phyloP scores from a whole-genome alignment of 2,113 vertebrate genomes.

The Notechis scutatus region DNA sequence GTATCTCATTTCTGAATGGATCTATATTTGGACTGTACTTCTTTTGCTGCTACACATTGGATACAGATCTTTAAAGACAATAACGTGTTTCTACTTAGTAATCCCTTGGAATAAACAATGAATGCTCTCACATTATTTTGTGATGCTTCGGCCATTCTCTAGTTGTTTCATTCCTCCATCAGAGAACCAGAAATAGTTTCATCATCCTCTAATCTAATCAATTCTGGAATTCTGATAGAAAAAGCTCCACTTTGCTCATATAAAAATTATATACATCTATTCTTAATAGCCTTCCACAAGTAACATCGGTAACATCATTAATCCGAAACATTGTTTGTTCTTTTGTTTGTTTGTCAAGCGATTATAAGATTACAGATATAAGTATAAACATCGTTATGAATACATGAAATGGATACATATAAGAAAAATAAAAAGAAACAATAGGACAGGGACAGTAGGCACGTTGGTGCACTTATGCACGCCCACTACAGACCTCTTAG shows the following conservation, averaged over 20 bases:
- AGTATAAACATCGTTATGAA: no score
- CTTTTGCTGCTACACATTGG: background rate
- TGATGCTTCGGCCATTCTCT: background rate
- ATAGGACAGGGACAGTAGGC: no score
- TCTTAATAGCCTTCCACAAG: background rate
- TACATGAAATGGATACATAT: no score
- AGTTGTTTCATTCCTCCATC: background rate
- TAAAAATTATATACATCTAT: background rate
- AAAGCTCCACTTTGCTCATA: background rate
- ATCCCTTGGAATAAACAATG: background rate
- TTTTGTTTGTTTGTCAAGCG: no score
- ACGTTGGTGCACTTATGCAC: no score
- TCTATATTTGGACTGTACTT: background rate
- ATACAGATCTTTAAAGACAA: background rate
- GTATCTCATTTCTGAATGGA: background rate
- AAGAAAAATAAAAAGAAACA: no score
- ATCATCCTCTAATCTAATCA: background rate
- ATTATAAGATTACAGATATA: no score
- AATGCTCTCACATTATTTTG: background rate
- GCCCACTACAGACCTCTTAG: no score
- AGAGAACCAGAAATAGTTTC: background rate
- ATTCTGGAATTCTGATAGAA: background rate
- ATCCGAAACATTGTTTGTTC: background rate
- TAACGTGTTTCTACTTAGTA: background rate
- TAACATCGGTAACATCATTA: background rate